A percentile compares a stretch with the other conserved stretches of the same genome.
These are phyloP conservation scores for Forficula auricularia DNA, from an alignment of 1,140 invertebrate genomes.

Conservation along the genomic window DNA sequence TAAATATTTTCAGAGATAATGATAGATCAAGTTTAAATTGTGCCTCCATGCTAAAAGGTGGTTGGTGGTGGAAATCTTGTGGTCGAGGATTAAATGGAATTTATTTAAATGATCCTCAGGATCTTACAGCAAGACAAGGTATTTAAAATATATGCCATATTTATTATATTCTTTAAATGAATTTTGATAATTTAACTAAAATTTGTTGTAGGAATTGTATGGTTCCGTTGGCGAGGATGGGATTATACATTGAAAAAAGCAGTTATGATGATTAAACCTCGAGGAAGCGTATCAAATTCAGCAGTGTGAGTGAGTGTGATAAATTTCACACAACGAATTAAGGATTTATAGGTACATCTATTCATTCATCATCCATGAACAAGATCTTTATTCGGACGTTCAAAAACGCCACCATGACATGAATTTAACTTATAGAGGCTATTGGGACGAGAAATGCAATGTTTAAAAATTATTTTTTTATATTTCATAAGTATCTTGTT, in stretches of 20 bases:
- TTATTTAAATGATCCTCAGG: constrained; percentile 72
- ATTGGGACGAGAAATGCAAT: constrained; percentile 18
- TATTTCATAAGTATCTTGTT: not conserved
- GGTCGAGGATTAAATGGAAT: constrained; percentile 72
- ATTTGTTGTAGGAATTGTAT: constrained; percentile 54
- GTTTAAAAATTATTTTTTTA: constrained; percentile 4
- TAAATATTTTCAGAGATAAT: constrained; percentile 67
- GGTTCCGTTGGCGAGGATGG: constrained; percentile 88
- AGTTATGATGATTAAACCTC: constrained; percentile 78
- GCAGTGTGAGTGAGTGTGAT: constrained; percentile 12
- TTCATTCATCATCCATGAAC: not conserved
- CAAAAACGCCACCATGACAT: constrained; percentile 8
- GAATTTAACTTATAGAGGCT: constrained; percentile 14
- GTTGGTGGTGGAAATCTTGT: constrained; percentile 90
- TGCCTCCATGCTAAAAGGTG: constrained; percentile 79
- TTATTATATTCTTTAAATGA: no score
- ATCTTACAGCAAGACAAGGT: constrained; percentile 76
- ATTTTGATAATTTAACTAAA: no score
- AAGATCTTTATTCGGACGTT: constrained; percentile 18
- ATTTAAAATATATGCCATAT: constrained; percentile 9
- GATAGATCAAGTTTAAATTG: constrained; percentile 77
- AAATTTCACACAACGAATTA: constrained; percentile 7
- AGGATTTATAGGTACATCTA: not conserved
- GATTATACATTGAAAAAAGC: constrained; percentile 79
- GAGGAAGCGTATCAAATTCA: constrained; percentile 37